phyloP scores from a whole-genome alignment of 2,797 vertebrate genomes.

The Epinephelus awoara region DNA sequence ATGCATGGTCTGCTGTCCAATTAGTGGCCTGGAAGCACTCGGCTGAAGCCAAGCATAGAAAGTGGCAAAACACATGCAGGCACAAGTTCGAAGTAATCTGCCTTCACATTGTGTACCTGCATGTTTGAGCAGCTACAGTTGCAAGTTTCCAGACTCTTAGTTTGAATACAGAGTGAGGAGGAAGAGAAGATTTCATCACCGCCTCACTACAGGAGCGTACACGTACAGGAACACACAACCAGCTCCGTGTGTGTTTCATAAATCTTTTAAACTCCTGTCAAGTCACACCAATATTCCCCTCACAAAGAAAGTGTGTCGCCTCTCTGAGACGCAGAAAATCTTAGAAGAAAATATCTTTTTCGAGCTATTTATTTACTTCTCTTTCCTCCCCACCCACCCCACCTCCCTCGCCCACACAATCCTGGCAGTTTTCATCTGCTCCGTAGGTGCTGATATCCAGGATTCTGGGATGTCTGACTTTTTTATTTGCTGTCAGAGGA shows the following conservation, averaged over 20 bases:
- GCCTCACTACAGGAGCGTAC: slow-evolving; percentile 25
- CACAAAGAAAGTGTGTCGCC: slow-evolving; percentile 74
- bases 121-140: slow-evolving; percentile 39
- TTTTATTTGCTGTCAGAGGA: slow-evolving; percentile 74
- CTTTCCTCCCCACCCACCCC: slow-evolving; percentile 10
- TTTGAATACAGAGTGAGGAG: slow-evolving; percentile 43
- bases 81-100: slow-evolving; percentile 42
- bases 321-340: slow-evolving; percentile 62
- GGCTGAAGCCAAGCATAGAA: slow-evolving; percentile 64
- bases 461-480: slow-evolving; percentile 69
- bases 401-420: slow-evolving; percentile 67
- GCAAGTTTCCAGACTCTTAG: slow-evolving; percentile 47
- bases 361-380: slow-evolving; percentile 77
- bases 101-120: slow-evolving; percentile 49
- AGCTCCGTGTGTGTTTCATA: slow-evolving; percentile 65
- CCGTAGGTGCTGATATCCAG: slow-evolving; percentile 73
- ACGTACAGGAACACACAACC: slow-evolving; percentile 55
- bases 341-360: slow-evolving; percentile 73
- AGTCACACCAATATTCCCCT: slow-evolving; percentile 69
- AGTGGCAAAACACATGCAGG: slow-evolving; percentile 36
- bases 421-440: slow-evolving; percentile 76
- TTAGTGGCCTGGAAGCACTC: slow-evolving; percentile 72
- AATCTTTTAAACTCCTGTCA: slow-evolving; percentile 83
- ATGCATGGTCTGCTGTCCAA: slow-evolving; percentile 74
- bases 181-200: slow-evolving; percentile 44